Conservation (phyloP, 1,140 invertebrate species). For the Zaprionus taronus region DNA sequence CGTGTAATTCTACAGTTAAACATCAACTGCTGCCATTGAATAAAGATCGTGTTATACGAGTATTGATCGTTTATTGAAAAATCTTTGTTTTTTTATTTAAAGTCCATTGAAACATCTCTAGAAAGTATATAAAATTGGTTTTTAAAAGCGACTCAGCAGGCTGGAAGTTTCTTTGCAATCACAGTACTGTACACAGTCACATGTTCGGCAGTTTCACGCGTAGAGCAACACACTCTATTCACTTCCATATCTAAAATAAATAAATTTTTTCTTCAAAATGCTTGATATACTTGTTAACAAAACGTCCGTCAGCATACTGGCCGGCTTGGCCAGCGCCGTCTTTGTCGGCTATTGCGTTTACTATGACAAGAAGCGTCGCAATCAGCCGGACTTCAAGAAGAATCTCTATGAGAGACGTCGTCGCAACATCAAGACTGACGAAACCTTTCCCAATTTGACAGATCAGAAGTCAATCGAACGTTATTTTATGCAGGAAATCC, state of each 20-base stretch:
- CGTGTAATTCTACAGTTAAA: neutral
- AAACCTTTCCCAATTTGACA: conserved; percentile 91
- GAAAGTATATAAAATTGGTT: neutral
- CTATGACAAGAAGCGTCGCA: conserved; percentile 96
- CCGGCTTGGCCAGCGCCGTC: conserved; percentile 93
- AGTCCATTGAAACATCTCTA: neutral
- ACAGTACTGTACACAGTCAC: neutral
- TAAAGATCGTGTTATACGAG: neutral
- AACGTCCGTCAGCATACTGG: conserved; percentile 88
- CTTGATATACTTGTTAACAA: conserved; percentile 56
- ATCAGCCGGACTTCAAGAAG: conserved; percentile 96
- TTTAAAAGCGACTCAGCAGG: neutral
- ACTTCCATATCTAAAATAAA: conserved; percentile 33
- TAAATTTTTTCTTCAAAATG: conserved; percentile 53
- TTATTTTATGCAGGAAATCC: conserved; percentile 86
- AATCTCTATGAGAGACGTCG: conserved; percentile 84
- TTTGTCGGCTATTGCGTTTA: conserved; percentile 98
- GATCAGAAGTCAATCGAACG: conserved; percentile 87
- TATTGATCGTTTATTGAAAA: neutral
- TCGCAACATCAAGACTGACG: conserved; percentile 13
- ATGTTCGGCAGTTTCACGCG: neutral
- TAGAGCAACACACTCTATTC: neutral
- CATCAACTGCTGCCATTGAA: neutral
- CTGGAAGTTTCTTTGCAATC: neutral
- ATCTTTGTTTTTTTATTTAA: neutral